phyloP scores from a whole-genome alignment of 2,888 invertebrate genomes.

The Polydrusus cervinus region DNA sequence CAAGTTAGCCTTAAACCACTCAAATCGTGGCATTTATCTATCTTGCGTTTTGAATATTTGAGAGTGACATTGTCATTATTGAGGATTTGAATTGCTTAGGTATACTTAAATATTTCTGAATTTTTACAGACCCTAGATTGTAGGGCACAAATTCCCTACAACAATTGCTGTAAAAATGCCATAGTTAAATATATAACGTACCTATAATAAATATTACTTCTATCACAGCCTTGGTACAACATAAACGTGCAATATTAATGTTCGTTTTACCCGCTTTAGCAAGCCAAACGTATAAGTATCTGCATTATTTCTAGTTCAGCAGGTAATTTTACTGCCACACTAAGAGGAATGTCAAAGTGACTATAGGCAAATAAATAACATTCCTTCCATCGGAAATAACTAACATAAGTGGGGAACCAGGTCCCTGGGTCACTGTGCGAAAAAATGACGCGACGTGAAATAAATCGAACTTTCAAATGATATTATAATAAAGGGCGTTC shows the following conservation, averaged over 20 bases:
- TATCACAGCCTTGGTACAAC: too few species aligned
- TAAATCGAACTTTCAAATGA: constrained; percentile 21
- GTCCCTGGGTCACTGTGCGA: constrained; percentile 34
- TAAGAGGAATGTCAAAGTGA: constrained; percentile 21
- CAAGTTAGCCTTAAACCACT: too few species aligned
- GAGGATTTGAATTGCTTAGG: too few species aligned
- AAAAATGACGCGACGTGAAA: constrained; percentile 2
- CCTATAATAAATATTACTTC: not conserved
- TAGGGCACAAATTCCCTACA: too few species aligned
- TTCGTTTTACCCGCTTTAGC: not conserved
- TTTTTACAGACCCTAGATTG: too few species aligned
- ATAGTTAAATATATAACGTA: too few species aligned
- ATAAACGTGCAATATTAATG: not conserved
- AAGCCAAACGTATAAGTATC: constrained; percentile 26
- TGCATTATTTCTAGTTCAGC: constrained; percentile 21
- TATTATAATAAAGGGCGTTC: constrained; percentile 24
- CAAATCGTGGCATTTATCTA: too few species aligned
- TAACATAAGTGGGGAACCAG: constrained; percentile 36
- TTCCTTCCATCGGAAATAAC: constrained; percentile 13
- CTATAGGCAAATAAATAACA: constrained; percentile 16
- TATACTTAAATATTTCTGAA: too few species aligned
- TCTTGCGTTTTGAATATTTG: too few species aligned
- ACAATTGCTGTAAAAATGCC: too few species aligned
- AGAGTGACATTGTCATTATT: too few species aligned
- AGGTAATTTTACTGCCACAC: constrained; percentile 28